Evolutionary conservation across 2,888 invertebrate genomes (phyloP).

Genomic region (Watsonalla binaria): DNA sequence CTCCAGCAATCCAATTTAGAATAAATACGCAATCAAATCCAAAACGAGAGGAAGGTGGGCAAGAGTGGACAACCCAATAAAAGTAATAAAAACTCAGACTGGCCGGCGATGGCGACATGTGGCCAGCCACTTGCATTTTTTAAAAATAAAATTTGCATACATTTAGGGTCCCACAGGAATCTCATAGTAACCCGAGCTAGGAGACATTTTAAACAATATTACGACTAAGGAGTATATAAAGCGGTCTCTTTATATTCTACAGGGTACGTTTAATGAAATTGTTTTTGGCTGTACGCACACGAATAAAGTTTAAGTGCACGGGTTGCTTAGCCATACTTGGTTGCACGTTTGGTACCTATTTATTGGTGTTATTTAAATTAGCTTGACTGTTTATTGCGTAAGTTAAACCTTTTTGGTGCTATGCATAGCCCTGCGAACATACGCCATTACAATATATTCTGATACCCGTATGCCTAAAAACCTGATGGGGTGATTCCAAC

Average conservation of each 20-base stretch:
- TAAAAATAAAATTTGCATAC: slow-evolving; percentile 74
- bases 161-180: slow-evolving; percentile 43
- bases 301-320: slow-evolving; percentile 21
- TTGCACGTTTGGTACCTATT: no score
- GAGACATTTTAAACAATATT: slow-evolving; percentile 36
- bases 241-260: slow-evolving; percentile 21
- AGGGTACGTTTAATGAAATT: slow-evolving; percentile 48
- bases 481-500: no score
- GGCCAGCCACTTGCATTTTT: slow-evolving; percentile 69
- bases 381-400: no score
- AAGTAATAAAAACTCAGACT: slow-evolving; percentile 43
- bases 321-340: not conserved
- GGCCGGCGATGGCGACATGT: slow-evolving; percentile 55
- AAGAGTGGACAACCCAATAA: slow-evolving; percentile 39
- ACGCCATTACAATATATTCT: no score
- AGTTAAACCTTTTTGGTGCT: no score
- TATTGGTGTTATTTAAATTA: no score
- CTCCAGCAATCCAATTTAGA: slow-evolving; percentile 29
- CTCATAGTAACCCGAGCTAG: slow-evolving; percentile 9
- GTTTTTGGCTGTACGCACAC: slow-evolving; percentile 32
- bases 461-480: no score
- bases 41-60: slow-evolving; percentile 37
- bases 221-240: slow-evolving; percentile 30
- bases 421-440: no score
- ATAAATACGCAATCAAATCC: slow-evolving; percentile 42